Evolutionary conservation across 2,113 vertebrate genomes (phyloP).

Genomic region (Sphyrna mokarran): DNA sequence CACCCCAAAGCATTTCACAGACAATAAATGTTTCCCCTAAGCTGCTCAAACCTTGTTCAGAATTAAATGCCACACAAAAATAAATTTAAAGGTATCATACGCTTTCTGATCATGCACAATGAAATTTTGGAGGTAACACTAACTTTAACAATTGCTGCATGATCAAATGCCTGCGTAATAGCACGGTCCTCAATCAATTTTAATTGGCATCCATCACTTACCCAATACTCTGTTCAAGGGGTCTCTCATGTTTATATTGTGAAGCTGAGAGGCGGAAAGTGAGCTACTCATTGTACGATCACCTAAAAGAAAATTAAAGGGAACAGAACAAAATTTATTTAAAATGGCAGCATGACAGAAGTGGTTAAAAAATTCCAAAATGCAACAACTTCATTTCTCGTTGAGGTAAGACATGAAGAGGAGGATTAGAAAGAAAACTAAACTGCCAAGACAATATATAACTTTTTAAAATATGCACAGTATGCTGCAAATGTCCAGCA

Average conservation of each 20-base stretch:
- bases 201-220: slow-evolving; percentile 50
- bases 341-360: neutral
- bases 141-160: neutral
- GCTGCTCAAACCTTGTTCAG: neutral
- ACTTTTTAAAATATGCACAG: neutral
- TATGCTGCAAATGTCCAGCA: neutral
- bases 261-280: slow-evolving; percentile 89
- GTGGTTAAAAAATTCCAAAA: neutral
- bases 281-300: slow-evolving; percentile 93
- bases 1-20: neutral
- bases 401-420: neutral
- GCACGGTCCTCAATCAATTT: neutral
- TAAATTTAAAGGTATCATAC: too few species aligned
- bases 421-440: neutral
- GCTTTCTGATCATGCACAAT: neutral
- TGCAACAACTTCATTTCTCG: neutral
- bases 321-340: neutral
- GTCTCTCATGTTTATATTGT: slow-evolving; percentile 92
- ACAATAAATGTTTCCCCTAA: neutral
- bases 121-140: neutral
- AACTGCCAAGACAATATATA: neutral
- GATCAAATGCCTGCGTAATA: neutral
- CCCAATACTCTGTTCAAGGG: slow-evolving; percentile 88
- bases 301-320: slow-evolving; percentile 46
- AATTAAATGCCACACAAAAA: neutral